Base-by-base conservation (phyloP, 2,888 invertebrate genomes). In the Suillia variegata region DNA sequence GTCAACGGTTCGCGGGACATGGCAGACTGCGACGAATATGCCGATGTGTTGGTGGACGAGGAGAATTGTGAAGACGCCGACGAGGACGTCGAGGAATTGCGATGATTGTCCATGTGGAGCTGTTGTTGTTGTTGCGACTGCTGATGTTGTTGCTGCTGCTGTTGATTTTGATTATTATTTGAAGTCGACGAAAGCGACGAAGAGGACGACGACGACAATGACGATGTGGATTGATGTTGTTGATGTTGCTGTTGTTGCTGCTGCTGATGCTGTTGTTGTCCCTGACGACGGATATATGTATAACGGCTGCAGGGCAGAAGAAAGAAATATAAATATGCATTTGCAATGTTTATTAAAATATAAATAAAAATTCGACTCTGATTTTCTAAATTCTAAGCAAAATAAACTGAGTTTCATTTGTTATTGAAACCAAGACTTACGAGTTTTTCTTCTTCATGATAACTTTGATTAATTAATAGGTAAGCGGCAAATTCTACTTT, bases 251-350 rank as follows among this genome's bases (percentile, higher is more conserved):
- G 61, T 24, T 63, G 57, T 31, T 63, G 65, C 62, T 64, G 51
- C 66, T 69, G 50, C 65, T 64, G 59, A 60, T 69, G 58, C 65
- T 69, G 49, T 58, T 59, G 54, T 42, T 71, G 72, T 61, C 80
- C 80, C 58, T 76, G 78, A 38, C 81, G 81, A 38, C 81, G 78
- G 58, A 80, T 74, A 58, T 77, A 78, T 55, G 79, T 73, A 60
- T 75, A 81, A 61, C 81, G 82, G 62, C 69, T 77, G 56, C 24
- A 69, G 4, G 13, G 53, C 26, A 49, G n/a, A 12, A 47, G 10
- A 52, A 34, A 24, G 26, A 22, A 4, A 42, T 26, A 10, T 15
- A 21, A 13, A 38, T 33, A 8, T 31, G 12, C 6, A 8, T 31
- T 31, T 31, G 24, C 12, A 51, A 21, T 22, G 15, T 15, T 51